Evolutionary conservation across 2,888 invertebrate genomes (phyloP).

Genomic region (Caenorhabditis imperialis): DNA sequence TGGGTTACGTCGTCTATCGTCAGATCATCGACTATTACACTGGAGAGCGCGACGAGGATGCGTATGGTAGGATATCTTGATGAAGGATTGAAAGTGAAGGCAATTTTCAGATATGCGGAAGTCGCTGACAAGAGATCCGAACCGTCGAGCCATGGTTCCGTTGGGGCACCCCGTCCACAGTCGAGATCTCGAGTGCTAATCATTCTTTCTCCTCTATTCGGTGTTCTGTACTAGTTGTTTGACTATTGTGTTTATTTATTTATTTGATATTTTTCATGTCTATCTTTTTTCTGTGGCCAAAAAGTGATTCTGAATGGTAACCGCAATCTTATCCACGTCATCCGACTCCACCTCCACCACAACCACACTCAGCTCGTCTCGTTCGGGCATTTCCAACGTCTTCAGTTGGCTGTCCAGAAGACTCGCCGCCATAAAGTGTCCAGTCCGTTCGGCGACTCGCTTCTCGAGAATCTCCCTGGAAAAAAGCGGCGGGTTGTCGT

Average conservation of each 20-base stretch:
- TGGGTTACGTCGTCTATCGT: slow-evolving; percentile 94
- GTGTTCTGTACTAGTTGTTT: background rate
- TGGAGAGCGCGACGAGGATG: slow-evolving; percentile 97
- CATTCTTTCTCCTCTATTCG: background rate
- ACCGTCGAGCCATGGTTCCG: slow-evolving; percentile 93
- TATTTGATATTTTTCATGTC: background rate
- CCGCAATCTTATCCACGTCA: slow-evolving; percentile 2
- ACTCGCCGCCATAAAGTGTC: slow-evolving; percentile 43
- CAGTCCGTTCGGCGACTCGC: slow-evolving; percentile 25
- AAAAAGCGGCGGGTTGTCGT: slow-evolving; percentile 13
- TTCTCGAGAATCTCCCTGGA: slow-evolving; percentile 44
- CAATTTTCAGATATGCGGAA: slow-evolving; percentile 92
- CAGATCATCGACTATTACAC: slow-evolving; percentile 98
- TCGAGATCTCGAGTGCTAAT: slow-evolving; percentile 45
- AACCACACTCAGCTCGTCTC: slow-evolving; percentile 24
- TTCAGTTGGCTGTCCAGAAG: slow-evolving; percentile 41
- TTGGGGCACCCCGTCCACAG: slow-evolving; percentile 88
- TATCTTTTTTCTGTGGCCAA: background rate
- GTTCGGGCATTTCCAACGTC: slow-evolving; percentile 38
- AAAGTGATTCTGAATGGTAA: background rate
- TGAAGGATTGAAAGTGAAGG: too few species aligned
- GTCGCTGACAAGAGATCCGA: slow-evolving; percentile 91
- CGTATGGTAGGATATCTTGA: slow-evolving; percentile 93
- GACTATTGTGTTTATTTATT: background rate
- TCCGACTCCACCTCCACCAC: slow-evolving; percentile 12